Conservation (phyloP, 2,888 invertebrate genomes). For the Rhodophaea formosa region DNA sequence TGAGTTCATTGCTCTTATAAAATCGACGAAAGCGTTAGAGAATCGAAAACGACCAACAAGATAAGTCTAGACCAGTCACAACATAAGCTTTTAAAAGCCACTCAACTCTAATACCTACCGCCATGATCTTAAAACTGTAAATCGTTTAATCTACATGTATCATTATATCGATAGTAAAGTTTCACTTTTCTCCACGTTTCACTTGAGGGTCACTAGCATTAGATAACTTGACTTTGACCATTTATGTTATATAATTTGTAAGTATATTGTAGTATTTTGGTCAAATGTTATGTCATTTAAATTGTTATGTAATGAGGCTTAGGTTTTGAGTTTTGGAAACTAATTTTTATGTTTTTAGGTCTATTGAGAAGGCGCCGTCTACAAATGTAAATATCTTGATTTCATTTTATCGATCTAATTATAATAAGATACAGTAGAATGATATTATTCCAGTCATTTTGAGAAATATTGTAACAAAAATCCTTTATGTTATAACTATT, state of each 20-base stretch:
- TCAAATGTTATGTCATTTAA: conserved; percentile 4
- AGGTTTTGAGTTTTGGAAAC: not conserved
- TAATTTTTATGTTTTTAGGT: not conserved
- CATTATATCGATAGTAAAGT: not conserved
- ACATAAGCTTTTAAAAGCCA: not conserved
- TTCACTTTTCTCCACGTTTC: conserved; percentile 17
- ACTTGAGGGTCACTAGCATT: conserved; percentile 10
- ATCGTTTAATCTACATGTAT: not conserved
- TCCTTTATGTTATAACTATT: too few species aligned
- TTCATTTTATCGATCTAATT: too few species aligned
- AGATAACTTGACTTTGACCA: conserved; percentile 13
- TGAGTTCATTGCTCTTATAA: not conserved
- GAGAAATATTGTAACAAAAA: too few species aligned
- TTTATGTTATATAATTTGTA: conserved; percentile 5
- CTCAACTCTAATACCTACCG: not conserved
- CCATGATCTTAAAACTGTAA: not conserved
- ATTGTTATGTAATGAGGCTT: not conserved
- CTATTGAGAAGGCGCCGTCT: not conserved
- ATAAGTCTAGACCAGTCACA: not conserved
- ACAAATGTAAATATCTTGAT: too few species aligned
- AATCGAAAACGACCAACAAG: not conserved
- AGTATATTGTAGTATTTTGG: not conserved
- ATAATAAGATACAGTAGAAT: too few species aligned
- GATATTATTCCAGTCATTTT: too few species aligned
- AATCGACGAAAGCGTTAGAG: not conserved